Evolutionary conservation across 2,888 invertebrate genomes (phyloP).

Genomic region (Agriopis marginaria): DNA sequence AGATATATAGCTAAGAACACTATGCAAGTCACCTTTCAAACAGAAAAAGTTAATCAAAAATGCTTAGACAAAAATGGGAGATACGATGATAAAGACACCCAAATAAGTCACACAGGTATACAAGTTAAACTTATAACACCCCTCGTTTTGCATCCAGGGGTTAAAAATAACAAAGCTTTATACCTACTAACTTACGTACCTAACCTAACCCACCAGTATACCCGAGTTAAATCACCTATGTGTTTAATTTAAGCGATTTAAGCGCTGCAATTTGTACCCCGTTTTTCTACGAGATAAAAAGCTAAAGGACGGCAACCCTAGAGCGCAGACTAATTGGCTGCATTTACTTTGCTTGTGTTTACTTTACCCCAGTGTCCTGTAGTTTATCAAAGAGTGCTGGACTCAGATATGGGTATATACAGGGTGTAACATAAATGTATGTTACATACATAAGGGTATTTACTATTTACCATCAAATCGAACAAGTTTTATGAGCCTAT

Average conservation of each 20-base stretch:
- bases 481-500: no score
- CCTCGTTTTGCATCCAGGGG: no score
- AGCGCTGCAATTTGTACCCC: background rate
- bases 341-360: constrained; percentile 15
- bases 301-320: constrained; percentile 10
- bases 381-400: background rate
- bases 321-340: constrained; percentile 21
- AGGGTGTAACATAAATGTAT: no score
- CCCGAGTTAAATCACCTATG: background rate
- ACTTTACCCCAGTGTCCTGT: background rate
- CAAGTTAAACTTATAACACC: no score
- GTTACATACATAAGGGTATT: no score
- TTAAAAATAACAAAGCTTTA: background rate
- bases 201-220: background rate
- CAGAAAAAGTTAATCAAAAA: no score
- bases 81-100: background rate
- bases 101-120: no score
- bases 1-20: no score
- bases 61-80: no score
- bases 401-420: background rate
- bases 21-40: no score
- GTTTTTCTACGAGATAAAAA: background rate
- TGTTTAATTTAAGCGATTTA: constrained; percentile 1
- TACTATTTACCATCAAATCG: no score
- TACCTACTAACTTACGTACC: background rate